These are phyloP conservation scores for Urocynchramus pylzowi DNA, from an alignment of 2,113 vertebrate genomes.

Conservation along the genomic window DNA sequence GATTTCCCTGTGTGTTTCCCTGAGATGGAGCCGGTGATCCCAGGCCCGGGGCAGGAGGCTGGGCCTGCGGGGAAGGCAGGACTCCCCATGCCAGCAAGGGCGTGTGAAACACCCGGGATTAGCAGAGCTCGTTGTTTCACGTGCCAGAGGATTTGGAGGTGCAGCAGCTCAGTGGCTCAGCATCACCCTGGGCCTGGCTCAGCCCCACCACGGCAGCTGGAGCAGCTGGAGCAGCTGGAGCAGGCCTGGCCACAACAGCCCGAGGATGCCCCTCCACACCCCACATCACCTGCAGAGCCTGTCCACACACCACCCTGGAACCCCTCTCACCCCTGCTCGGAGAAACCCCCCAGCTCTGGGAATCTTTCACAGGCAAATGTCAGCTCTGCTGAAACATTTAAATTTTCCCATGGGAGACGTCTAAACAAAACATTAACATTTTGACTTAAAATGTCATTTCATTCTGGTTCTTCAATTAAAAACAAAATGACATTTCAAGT, in stretches of 20 bases:
- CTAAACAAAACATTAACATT: conserved; percentile 63
- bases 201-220: fast-evolving
- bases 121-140: neutral
- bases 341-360: neutral
- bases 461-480: conserved; percentile 45
- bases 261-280: neutral
- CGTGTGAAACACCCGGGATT: neutral
- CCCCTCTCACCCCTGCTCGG: neutral
- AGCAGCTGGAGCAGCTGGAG: neutral
- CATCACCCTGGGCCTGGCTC: neutral
- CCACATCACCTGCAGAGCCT: neutral
- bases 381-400: conserved; percentile 5
- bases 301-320: fast-evolving
- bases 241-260: fast-evolving
- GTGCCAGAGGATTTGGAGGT: neutral
- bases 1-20: too few relatives aligned
- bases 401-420: conserved; percentile 31
- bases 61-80: neutral
- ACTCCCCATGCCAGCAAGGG: neutral
- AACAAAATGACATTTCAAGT: conserved; percentile 62
- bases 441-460: conserved; percentile 61
- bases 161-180: neutral
- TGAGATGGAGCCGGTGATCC: too few relatives aligned
- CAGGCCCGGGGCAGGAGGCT: neutral
- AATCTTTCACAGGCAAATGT: neutral